Conservation (phyloP, 2,888 invertebrate genomes). For the Euclidia mi region DNA sequence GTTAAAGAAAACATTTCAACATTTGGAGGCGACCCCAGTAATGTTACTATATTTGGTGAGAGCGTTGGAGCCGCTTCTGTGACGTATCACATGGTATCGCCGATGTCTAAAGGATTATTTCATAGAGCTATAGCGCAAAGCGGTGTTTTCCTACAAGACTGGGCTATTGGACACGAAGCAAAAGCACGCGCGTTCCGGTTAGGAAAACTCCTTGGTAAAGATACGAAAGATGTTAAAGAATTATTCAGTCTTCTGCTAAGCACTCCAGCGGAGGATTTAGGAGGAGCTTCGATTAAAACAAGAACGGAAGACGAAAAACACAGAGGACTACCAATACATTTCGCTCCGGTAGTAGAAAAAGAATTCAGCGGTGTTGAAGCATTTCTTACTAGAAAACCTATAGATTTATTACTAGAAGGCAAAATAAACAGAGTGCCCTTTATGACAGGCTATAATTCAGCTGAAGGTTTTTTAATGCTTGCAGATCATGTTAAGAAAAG, state of each 20-base stretch:
- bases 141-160: constrained; percentile 72
- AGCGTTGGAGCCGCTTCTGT: constrained; percentile 79
- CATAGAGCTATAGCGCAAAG: constrained; percentile 79
- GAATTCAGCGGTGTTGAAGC: constrained; percentile 62
- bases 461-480: constrained; percentile 69
- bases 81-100: constrained; percentile 78
- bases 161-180: constrained; percentile 60
- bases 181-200: constrained; percentile 69
- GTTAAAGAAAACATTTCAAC: constrained; percentile 69
- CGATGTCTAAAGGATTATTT: constrained; percentile 78
- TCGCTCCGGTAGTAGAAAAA: constrained; percentile 73
- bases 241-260: constrained; percentile 64
- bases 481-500: constrained; percentile 59
- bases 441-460: constrained; percentile 72
- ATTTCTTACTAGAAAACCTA: constrained; percentile 68
- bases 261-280: constrained; percentile 64
- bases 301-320: constrained; percentile 67
- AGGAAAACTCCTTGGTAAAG: constrained; percentile 70
- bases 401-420: constrained; percentile 60
- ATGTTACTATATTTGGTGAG: constrained; percentile 80
- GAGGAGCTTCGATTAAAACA: constrained; percentile 59
- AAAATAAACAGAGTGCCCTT: constrained; percentile 68
- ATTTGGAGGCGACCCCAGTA: constrained; percentile 75
- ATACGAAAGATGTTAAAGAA: constrained; percentile 65
- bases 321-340: constrained; percentile 70